Evolutionary conservation across 1,140 invertebrate species (phyloP).

Genomic region (Drosophila quadrilineata): DNA sequence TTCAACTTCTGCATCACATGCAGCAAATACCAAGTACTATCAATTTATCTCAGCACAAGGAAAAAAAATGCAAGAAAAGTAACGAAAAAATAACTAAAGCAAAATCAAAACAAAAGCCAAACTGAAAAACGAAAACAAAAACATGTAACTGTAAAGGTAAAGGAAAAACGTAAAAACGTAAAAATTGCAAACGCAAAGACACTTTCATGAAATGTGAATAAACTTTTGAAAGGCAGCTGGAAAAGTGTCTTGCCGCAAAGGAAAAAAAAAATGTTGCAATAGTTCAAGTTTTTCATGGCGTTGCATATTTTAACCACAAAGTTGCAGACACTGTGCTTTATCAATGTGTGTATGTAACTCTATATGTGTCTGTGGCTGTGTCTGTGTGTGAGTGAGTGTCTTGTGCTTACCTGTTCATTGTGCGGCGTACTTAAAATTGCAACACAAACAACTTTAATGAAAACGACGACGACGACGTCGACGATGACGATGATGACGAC

Average conservation of each 20-base stretch:
- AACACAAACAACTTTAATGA: slow-evolving; percentile 78
- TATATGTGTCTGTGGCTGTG: background rate
- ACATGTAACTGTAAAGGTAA: background rate
- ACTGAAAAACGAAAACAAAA: slow-evolving; percentile 16
- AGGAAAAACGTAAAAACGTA: slow-evolving; percentile 39
- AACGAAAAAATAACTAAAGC: slow-evolving; percentile 17
- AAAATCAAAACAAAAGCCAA: slow-evolving; percentile 16
- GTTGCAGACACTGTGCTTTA: slow-evolving; percentile 40
- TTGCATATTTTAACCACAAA: slow-evolving; percentile 66
- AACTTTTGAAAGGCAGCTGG: slow-evolving; percentile 57
- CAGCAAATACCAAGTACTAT: slow-evolving; percentile 35
- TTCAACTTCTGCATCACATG: background rate
- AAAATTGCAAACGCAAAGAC: slow-evolving; percentile 8
- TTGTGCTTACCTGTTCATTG: slow-evolving; percentile 73
- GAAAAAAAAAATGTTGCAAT: slow-evolving; percentile 64
- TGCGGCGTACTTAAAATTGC: slow-evolving; percentile 73
- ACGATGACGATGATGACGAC: slow-evolving; percentile 26
- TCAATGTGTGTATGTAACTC: slow-evolving; percentile 28
- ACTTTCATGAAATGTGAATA: slow-evolving; percentile 69
- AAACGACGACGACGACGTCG: slow-evolving; percentile 50
- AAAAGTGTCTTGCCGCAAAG: slow-evolving; percentile 31
- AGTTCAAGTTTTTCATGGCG: slow-evolving; percentile 72
- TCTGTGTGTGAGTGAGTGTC: slow-evolving; percentile 33
- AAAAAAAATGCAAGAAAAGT: slow-evolving; percentile 28
- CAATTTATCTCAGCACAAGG: slow-evolving; percentile 33